A percentile compares a stretch with the other conserved stretches of the same genome.
These are phyloP conservation scores for Xenops minutus DNA, from an alignment of 2,797 vertebrate species.

Conservation along the genomic window DNA sequence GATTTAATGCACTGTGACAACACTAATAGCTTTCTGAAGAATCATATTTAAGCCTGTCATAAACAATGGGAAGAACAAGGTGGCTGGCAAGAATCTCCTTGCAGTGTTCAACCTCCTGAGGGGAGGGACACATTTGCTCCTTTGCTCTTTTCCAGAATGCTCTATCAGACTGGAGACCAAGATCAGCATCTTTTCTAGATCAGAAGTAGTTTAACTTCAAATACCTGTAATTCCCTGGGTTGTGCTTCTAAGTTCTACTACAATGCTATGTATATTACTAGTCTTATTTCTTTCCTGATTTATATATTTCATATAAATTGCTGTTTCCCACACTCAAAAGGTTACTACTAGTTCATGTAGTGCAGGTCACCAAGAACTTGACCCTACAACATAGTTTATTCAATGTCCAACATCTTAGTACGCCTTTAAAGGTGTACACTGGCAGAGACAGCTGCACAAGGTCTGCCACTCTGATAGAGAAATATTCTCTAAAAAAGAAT, in stretches of 20 bases:
- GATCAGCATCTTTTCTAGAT: not conserved
- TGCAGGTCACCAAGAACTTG: not conserved
- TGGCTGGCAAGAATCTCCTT: not conserved
- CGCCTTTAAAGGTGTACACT: not conserved
- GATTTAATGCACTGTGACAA: conserved; percentile 4
- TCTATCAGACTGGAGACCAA: not conserved
- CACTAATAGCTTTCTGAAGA: not conserved
- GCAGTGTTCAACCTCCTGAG: not conserved
- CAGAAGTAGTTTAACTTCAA: not conserved
- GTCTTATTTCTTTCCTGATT: not conserved
- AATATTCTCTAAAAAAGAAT: not conserved
- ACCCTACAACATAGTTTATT: not conserved
- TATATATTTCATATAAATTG: not conserved
- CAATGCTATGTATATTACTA: not conserved
- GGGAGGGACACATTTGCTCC: not conserved
- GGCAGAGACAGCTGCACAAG: not conserved
- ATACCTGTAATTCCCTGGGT: not conserved
- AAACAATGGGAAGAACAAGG: not conserved
- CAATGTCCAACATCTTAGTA: not conserved
- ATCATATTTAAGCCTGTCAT: not conserved
- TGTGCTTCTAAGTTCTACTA: not conserved
- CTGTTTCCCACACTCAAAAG: not conserved
- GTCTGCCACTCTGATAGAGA: not conserved
- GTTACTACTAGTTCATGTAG: not conserved
- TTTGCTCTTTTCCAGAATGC: not conserved